Conservation (phyloP, 2,797 vertebrate genomes). For the Chaetophractus vellerosus region DNA sequence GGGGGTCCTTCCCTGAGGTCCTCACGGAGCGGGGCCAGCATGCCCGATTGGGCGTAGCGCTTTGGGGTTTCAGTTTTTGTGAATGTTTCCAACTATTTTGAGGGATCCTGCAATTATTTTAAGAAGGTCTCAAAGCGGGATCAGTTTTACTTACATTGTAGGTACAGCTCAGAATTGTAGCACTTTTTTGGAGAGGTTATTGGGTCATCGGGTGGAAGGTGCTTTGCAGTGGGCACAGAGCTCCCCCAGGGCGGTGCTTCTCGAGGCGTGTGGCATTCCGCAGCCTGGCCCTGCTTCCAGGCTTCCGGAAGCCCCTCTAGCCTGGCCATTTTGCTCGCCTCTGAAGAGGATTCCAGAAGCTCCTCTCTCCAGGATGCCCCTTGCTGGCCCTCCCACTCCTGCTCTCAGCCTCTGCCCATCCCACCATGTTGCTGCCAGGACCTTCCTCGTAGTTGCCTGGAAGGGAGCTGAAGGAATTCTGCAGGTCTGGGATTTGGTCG, state of each 20-base stretch:
- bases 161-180: not conserved
- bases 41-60: not conserved
- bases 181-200: not conserved
- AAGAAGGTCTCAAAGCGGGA: not conserved
- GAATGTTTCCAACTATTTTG: not conserved
- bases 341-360: not conserved
- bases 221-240: not conserved
- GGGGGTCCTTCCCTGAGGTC: too few species aligned
- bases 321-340: not conserved
- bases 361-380: not conserved
- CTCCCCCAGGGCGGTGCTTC: not conserved
- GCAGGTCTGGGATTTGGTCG: not conserved
- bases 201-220: not conserved
- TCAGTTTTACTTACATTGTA: not conserved
- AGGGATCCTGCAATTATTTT: not conserved
- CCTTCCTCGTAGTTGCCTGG: not conserved
- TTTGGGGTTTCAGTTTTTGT: not conserved
- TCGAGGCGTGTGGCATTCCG: rapidly evolving
- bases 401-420: not conserved
- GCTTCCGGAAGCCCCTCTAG: not conserved
- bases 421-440: not conserved
- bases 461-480: not conserved
- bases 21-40: not conserved
- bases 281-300: not conserved
- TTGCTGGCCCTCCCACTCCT: not conserved